phyloP scores from a whole-genome alignment of 92 coral and sea anemone species.

The Actinernus sp. region DNA sequence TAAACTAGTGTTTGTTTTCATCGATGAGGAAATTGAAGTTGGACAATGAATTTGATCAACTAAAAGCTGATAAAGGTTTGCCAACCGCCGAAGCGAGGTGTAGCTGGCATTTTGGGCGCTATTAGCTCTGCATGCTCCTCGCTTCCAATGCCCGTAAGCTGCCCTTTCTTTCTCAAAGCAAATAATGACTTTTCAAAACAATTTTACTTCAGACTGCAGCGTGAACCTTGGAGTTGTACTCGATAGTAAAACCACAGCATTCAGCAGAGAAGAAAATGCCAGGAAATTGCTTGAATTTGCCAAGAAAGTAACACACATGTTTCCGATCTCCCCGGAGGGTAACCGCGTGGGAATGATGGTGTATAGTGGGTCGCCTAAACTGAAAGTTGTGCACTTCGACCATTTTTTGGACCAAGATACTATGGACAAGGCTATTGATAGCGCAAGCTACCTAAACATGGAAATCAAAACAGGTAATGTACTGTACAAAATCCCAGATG shows the following conservation, averaged over 20 bases:
- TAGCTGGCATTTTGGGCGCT: too few species aligned
- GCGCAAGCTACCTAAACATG: slow-evolving; percentile 75
- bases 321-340: slow-evolving; percentile 76
- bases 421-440: slow-evolving; percentile 91
- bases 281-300: slow-evolving; percentile 81
- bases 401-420: slow-evolving; percentile 71
- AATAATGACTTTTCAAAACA: too few species aligned
- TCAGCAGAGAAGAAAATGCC: slow-evolving; percentile 60
- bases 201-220: slow-evolving; percentile 55
- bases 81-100: too few species aligned
- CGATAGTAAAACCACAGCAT: slow-evolving; percentile 86
- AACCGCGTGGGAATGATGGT: slow-evolving; percentile 91
- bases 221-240: slow-evolving; percentile 92
- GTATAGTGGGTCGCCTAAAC: slow-evolving; percentile 87
- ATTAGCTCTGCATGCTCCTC: too few species aligned
- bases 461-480: slow-evolving; percentile 61
- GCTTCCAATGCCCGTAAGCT: too few species aligned
- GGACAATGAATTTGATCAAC: too few species aligned
- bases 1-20: too few species aligned
- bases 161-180: too few species aligned
- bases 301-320: slow-evolving; percentile 77
- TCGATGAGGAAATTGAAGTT: too few species aligned
- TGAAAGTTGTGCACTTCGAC: slow-evolving; percentile 81
- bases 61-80: too few species aligned
- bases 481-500: too few species aligned